These are phyloP conservation scores for Zeus faber DNA, from an alignment of 2,113 vertebrate species.

Conservation along the genomic window DNA sequence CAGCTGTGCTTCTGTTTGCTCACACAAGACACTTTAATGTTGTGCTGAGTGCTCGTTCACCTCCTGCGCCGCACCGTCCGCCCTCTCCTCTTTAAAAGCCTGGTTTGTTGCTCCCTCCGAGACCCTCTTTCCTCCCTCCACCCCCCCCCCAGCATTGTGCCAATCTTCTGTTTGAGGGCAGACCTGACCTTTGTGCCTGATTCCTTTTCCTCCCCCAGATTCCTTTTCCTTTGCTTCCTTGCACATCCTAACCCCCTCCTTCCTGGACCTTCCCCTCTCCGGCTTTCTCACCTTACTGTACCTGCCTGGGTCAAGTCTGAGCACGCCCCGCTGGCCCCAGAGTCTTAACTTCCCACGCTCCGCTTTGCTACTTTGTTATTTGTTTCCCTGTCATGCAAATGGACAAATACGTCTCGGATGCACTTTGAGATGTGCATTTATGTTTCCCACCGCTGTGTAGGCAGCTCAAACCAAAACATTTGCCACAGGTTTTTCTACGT, in stretches of 20 bases:
- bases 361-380: no score
- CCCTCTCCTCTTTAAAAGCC: no score
- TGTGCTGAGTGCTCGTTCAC: constrained; percentile 11
- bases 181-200: constrained; percentile 25
- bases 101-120: no score
- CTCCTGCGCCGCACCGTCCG: no score
- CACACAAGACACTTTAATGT: neutral
- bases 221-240: neutral
- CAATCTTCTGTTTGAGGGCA: constrained; percentile 58
- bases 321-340: constrained; percentile 3
- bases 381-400: no score
- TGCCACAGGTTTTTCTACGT: no score
- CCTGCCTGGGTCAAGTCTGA: constrained; percentile 1
- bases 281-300: constrained; percentile 7
- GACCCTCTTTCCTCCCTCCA: neutral
- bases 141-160: constrained; percentile 31
- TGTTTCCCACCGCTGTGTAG: no score
- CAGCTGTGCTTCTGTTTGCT: neutral
- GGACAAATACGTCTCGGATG: no score
- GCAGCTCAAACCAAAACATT: no score
- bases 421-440: no score
- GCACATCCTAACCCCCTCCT: constrained; percentile 8
- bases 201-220: neutral
- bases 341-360: no score
- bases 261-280: constrained; percentile 18